phyloP scores from a whole-genome alignment of 2,797 vertebrate genomes.

The Melanotaenia parkinsoni region DNA sequence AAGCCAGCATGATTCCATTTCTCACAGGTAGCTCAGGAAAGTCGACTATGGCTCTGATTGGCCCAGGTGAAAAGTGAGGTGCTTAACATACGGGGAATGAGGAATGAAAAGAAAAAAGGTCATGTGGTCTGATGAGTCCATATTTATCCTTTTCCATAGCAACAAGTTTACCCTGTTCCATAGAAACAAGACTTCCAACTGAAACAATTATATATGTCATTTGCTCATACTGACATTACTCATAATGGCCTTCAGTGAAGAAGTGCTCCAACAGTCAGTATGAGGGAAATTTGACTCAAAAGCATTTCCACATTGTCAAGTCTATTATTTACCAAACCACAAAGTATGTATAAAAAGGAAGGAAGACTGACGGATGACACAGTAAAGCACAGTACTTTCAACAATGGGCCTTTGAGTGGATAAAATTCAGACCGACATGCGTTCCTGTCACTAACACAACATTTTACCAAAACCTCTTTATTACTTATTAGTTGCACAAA shows the following conservation, averaged over 20 bases:
- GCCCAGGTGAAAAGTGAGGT: slow-evolving; percentile 24
- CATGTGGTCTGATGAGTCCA: background rate
- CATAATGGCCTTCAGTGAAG: background rate
- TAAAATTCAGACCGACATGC: no score
- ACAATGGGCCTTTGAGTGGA: no score
- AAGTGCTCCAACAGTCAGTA: background rate
- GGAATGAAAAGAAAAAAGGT: background rate
- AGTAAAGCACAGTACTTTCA: no score
- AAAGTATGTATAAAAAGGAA: background rate
- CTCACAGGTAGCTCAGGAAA: slow-evolving; percentile 38
- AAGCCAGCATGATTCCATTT: slow-evolving; percentile 34
- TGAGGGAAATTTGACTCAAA: background rate
- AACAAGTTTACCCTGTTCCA: background rate
- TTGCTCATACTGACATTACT: background rate
- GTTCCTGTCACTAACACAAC: no score
- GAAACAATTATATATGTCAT: background rate
- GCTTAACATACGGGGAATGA: background rate
- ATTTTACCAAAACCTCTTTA: no score
- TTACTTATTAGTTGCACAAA: no score
- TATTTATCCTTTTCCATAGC: background rate
- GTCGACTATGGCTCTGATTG: slow-evolving; percentile 43
- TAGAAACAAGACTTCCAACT: background rate
- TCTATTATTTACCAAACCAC: background rate
- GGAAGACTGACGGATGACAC: background rate
- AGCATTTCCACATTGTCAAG: background rate